Evolutionary conservation across 2,797 vertebrate genomes (phyloP).

Genomic region (Scleropages formosus): DNA sequence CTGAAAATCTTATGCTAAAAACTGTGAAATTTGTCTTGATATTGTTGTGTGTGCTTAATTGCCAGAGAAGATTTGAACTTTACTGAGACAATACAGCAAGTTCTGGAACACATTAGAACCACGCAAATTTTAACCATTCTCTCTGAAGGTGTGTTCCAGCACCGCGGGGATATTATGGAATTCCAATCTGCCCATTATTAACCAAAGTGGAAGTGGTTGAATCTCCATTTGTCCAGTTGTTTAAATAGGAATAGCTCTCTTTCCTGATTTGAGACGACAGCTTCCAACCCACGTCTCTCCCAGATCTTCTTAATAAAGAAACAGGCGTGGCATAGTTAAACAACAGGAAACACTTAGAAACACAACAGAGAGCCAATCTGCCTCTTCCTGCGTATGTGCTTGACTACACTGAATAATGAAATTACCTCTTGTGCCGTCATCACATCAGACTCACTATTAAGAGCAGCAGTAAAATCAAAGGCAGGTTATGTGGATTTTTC

Average conservation of each 20-base stretch:
- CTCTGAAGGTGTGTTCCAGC: constrained; percentile 15
- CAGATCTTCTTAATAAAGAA: neutral
- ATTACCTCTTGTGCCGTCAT: neutral
- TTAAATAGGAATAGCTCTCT: neutral
- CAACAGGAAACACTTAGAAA: neutral
- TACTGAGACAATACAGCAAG: neutral
- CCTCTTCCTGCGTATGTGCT: neutral
- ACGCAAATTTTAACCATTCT: constrained; percentile 14
- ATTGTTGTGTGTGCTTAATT: neutral
- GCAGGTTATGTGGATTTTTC: neutral
- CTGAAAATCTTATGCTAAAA: too few species aligned
- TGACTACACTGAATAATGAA: neutral
- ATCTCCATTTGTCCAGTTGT: neutral
- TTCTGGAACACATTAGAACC: constrained; percentile 10
- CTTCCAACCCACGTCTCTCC: constrained; percentile 5
- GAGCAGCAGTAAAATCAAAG: neutral
- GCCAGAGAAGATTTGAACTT: constrained; percentile 12
- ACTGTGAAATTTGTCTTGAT: too few species aligned
- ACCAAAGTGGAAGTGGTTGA: neutral
- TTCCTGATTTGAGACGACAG: neutral
- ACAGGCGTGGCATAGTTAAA: neutral
- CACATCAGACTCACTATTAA: constrained; percentile 1
- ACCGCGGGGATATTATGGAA: neutral
- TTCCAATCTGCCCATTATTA: neutral
- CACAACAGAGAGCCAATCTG: too few species aligned